These are phyloP conservation scores for Corythucha ciliata DNA, from an alignment of 2,888 invertebrate species.

Conservation along the genomic window DNA sequence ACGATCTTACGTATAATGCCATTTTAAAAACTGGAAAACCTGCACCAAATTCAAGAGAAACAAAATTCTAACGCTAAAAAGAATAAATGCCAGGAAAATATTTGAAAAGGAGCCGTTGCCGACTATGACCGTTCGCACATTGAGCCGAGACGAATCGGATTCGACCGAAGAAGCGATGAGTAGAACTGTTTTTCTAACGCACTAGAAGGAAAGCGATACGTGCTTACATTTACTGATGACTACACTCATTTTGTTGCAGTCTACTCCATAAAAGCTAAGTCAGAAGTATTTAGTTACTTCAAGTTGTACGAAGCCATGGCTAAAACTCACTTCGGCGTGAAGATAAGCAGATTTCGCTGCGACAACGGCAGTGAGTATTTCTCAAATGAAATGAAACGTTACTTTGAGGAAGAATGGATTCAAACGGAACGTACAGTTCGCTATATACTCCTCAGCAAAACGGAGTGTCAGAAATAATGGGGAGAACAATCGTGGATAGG, in stretches of 20 bases:
- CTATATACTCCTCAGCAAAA: conserved; percentile 25
- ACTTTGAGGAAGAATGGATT: conserved; percentile 25
- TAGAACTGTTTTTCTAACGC: too few species aligned
- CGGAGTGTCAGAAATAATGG: conserved; percentile 26
- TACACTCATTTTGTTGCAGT: conserved; percentile 21
- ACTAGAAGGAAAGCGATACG: not conserved
- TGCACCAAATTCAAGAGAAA: too few species aligned
- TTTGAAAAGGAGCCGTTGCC: too few species aligned
- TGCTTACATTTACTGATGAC: conserved; percentile 21
- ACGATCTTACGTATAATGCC: too few species aligned
- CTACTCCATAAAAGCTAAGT: conserved; percentile 13
- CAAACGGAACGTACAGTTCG: conserved; percentile 20
- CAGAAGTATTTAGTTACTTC: conserved; percentile 18
- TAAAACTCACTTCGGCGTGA: not conserved
- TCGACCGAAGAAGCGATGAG: too few species aligned
- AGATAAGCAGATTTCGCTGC: conserved; percentile 16
- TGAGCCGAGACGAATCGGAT: too few species aligned
- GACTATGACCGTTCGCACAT: too few species aligned
- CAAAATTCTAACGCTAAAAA: too few species aligned
- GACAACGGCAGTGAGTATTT: conserved; percentile 30
- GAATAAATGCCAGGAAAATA: too few species aligned
- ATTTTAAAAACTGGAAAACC: too few species aligned
- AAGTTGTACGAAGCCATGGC: conserved; percentile 5
- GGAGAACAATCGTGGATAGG: conserved; percentile 33
- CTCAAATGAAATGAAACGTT: conserved; percentile 13